Conservation (phyloP, 2,797 vertebrate genomes). For the Tokudaia muenninki region DNA sequence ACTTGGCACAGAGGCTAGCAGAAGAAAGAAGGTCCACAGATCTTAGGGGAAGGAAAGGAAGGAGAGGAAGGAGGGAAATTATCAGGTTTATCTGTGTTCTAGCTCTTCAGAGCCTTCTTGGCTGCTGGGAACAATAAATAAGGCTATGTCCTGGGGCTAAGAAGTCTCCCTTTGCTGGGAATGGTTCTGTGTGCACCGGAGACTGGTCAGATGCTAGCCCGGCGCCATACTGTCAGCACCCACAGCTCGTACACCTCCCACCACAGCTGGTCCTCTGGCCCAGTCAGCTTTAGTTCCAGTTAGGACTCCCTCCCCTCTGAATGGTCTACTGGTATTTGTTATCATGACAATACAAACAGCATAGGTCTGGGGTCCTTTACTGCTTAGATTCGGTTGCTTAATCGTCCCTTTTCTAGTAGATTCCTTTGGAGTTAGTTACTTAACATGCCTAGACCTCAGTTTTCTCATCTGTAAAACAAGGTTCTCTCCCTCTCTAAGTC, state of each 20-base stretch:
- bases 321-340: background rate
- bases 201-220: background rate
- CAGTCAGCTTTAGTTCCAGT: background rate
- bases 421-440: background rate
- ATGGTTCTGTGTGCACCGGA: background rate
- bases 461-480: background rate
- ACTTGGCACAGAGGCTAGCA: background rate
- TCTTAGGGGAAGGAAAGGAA: background rate
- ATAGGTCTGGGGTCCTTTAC: too few species aligned
- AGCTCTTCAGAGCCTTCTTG: background rate
- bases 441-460: background rate
- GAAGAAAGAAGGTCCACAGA: background rate
- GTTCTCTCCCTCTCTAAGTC: background rate
- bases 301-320: background rate
- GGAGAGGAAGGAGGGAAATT: background rate
- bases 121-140: background rate
- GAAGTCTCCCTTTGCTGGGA: background rate
- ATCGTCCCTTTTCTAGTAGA: fast-evolving
- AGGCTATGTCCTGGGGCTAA: too few species aligned
- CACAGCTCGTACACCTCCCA: background rate
- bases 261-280: background rate
- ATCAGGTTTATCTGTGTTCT: background rate
- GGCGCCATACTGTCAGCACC: fast-evolving
- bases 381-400: background rate
- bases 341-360: background rate